These are phyloP conservation scores for Penelope pileata DNA, from an alignment of 2,113 vertebrate species.

Conservation along the genomic window DNA sequence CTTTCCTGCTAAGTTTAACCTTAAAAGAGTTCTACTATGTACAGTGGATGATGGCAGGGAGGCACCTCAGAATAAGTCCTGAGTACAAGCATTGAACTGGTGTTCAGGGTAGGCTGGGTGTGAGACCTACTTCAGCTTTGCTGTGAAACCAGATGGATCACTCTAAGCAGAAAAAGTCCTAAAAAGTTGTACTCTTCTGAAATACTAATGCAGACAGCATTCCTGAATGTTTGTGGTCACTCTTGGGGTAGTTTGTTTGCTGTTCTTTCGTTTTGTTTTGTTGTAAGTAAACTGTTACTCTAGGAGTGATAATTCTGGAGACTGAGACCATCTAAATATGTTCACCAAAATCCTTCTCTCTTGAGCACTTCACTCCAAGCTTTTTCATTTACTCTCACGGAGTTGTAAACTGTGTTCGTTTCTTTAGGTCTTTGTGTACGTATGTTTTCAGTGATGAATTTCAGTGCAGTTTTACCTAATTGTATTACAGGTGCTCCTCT, in stretches of 20 bases:
- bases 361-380: neutral
- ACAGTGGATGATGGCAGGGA: neutral
- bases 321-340: neutral
- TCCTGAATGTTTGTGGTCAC: neutral
- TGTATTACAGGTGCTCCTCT: slow-evolving; percentile 89
- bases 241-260: neutral
- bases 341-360: neutral
- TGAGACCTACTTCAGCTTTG: neutral
- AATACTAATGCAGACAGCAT: neutral
- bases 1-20: neutral
- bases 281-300: neutral
- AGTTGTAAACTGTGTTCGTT: neutral
- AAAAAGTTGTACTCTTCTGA: neutral
- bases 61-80: neutral
- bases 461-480: neutral
- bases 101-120: neutral
- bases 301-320: neutral
- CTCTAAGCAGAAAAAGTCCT: neutral
- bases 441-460: neutral
- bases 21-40: neutral
- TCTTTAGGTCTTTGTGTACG: neutral
- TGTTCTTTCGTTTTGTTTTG: neutral
- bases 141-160: neutral
- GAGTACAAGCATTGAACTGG: rapidly evolving
- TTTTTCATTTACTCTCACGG: neutral